Conservation (phyloP, 2,888 invertebrate genomes). For the Saturnia japonica region DNA sequence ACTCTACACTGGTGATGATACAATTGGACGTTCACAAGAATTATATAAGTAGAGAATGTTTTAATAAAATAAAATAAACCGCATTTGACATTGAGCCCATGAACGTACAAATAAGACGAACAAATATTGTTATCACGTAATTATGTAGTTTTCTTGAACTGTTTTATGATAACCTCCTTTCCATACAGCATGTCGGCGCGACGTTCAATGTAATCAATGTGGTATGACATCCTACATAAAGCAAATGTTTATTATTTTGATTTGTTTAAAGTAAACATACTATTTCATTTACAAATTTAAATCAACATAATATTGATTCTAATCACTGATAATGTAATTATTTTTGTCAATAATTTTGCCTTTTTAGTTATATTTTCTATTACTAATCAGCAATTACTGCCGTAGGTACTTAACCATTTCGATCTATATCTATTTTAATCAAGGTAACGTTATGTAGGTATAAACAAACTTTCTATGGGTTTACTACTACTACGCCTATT, state of each 20-base stretch:
- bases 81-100: neutral
- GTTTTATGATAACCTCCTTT: constrained; percentile 5
- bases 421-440: neutral
- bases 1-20: neutral
- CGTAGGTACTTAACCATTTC: neutral
- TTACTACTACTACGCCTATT: neutral
- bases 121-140: neutral
- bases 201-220: neutral
- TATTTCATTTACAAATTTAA: neutral
- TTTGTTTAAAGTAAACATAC: constrained; percentile 8
- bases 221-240: neutral
- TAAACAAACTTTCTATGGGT: constrained; percentile 18
- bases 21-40: neutral
- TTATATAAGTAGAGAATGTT: neutral
- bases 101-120: neutral
- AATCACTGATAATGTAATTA: neutral
- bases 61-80: no score
- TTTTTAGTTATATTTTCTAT: neutral
- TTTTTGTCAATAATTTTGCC: neutral
- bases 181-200: neutral
- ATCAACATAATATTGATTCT: neutral
- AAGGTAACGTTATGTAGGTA: neutral
- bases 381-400: neutral
- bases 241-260: neutral
- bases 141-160: constrained; percentile 28